Conservation (phyloP, 2,113 vertebrate species). For the Pseudorectes ferrugineus region DNA sequence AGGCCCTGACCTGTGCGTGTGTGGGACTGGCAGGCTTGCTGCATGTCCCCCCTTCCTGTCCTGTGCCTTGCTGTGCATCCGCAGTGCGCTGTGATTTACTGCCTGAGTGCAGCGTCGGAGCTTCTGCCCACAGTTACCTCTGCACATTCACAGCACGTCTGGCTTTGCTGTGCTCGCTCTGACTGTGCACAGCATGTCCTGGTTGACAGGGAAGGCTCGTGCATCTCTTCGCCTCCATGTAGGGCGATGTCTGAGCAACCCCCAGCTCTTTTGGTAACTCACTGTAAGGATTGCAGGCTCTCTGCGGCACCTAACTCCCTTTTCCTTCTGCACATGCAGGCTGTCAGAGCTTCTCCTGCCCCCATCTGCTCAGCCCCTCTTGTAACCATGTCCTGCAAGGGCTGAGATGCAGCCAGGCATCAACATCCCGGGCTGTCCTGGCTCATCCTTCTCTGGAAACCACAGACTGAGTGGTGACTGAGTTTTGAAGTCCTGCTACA, state of each 20-base stretch:
- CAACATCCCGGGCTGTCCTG: background rate
- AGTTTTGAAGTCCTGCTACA: background rate
- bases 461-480: background rate
- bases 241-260: background rate
- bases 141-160: background rate
- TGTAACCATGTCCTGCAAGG: accelerated
- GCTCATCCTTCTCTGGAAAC: background rate
- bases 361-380: background rate
- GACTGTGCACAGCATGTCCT: accelerated
- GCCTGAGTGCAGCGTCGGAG: accelerated
- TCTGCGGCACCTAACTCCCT: background rate
- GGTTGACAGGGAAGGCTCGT: background rate
- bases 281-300: background rate
- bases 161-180: background rate
- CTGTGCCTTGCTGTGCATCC: background rate
- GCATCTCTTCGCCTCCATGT: background rate
- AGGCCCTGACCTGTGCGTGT: background rate
- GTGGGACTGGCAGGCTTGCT: background rate
- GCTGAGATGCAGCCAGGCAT: background rate
- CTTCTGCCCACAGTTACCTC: background rate
- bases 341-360: background rate
- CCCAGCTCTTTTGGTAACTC: background rate
- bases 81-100: background rate
- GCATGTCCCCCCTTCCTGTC: background rate
- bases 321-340: background rate